Evolutionary conservation across 2,797 vertebrate species (phyloP).

Genomic region (Rhadinocentrus ornatus): DNA sequence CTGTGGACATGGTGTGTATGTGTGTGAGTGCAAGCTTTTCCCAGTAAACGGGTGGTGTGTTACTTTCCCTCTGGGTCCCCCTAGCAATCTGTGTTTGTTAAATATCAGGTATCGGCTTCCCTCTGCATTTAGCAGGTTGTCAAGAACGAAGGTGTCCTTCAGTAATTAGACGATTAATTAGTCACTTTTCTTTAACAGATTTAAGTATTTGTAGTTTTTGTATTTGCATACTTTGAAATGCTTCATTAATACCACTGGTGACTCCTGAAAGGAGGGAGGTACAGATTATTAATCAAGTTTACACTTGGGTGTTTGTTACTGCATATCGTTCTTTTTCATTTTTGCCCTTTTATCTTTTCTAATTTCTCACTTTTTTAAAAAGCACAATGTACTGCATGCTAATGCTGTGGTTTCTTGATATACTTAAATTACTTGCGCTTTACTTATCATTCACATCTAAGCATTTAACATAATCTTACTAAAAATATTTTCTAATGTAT

Average conservation of each 20-base stretch:
- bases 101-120: slow-evolving; percentile 76
- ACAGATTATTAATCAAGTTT: neutral
- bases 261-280: neutral
- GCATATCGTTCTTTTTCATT: neutral
- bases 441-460: neutral
- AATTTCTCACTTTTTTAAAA: neutral
- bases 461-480: too few species aligned
- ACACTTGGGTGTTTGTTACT: neutral
- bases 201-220: slow-evolving; percentile 21
- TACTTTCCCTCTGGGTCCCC: slow-evolving; percentile 77
- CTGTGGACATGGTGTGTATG: slow-evolving; percentile 75
- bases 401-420: too few species aligned
- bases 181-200: slow-evolving; percentile 31
- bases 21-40: slow-evolving; percentile 63
- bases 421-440: neutral
- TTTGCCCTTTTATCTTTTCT: neutral
- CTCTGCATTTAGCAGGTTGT: slow-evolving; percentile 76
- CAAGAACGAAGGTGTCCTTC: slow-evolving; percentile 61
- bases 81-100: slow-evolving; percentile 82
- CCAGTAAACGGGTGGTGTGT: slow-evolving; percentile 79
- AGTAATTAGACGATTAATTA: slow-evolving; percentile 65
- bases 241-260: neutral
- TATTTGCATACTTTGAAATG: slow-evolving; percentile 10
- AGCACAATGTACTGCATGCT: neutral
- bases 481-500: too few species aligned